A percentile compares a stretch with the other conserved stretches of the same genome.
These are phyloP conservation scores for Diabrotica virgifera DNA, from an alignment of 1,140 invertebrate genomes.

Conservation along the genomic window DNA sequence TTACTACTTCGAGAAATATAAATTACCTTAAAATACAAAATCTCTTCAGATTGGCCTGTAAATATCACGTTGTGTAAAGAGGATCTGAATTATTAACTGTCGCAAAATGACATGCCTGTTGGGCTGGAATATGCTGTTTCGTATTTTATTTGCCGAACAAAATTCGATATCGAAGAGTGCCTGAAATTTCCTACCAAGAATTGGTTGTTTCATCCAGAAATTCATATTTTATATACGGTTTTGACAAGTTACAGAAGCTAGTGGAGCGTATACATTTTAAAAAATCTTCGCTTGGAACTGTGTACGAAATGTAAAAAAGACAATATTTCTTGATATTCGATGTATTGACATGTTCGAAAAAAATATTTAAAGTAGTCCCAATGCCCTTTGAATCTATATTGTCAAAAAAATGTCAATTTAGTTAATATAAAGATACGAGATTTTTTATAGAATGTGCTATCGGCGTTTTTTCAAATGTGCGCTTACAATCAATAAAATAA, in stretches of 20 bases:
- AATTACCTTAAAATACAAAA: neutral
- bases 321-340: too few relatives aligned
- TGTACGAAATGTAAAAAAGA: too few relatives aligned
- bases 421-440: too few relatives aligned
- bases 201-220: constrained; percentile 2
- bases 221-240: neutral
- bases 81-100: neutral
- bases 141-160: neutral
- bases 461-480: too few relatives aligned
- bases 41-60: constrained; percentile 1
- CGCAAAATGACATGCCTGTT: neutral
- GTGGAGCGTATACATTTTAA: neutral
- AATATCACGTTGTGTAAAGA: neutral
- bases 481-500: too few relatives aligned
- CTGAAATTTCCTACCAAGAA: neutral
- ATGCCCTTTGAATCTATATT: too few relatives aligned
- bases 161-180: neutral
- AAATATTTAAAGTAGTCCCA: too few relatives aligned
- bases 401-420: too few relatives aligned
- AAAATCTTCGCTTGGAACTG: neutral
- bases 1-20: too few relatives aligned
- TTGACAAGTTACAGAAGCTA: neutral
- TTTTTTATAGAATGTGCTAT: too few relatives aligned
- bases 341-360: too few relatives aligned
- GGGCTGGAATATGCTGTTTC: neutral